These are phyloP conservation scores for Phenganax subtilis DNA, from an alignment of 92 coral and sea anemone species.

Conservation along the genomic window DNA sequence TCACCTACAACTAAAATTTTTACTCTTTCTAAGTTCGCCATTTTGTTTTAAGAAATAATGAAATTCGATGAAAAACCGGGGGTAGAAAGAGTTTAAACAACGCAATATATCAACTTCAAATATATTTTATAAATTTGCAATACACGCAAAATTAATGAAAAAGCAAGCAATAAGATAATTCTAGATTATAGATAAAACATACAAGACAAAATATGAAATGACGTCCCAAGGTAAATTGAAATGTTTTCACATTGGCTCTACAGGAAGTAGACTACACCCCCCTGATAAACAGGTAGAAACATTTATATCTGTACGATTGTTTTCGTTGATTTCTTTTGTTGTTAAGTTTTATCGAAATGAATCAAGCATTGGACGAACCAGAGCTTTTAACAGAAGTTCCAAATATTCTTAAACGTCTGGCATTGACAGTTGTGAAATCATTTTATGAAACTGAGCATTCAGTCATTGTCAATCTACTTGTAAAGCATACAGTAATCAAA, in stretches of 20 bases:
- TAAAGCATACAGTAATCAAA: constrained; percentile 77
- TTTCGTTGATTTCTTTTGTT: background rate
- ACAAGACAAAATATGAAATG: too few species aligned
- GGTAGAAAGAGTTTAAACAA: background rate
- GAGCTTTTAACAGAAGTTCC: constrained; percentile 85
- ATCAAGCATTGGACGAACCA: constrained; percentile 78
- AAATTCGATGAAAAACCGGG: background rate
- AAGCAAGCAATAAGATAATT: too few species aligned
- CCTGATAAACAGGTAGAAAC: too few species aligned
- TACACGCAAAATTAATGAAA: too few species aligned
- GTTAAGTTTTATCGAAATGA: constrained; percentile 44
- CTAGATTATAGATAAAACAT: too few species aligned
- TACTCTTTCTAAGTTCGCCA: constrained; percentile 94
- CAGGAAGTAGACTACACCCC: too few species aligned
- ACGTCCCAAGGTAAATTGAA: too few species aligned
- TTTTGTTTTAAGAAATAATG: constrained; percentile 40
- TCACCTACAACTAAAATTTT: constrained; percentile 89
- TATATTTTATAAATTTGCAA: too few species aligned
- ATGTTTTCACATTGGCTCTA: too few species aligned
- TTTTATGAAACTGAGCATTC: constrained; percentile 89
- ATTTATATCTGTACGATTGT: too few species aligned
- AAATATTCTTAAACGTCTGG: constrained; percentile 70
- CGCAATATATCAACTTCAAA: too few species aligned
- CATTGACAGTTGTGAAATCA: constrained; percentile 68
- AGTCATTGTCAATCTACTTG: constrained; percentile 66